Evolutionary conservation across 2,113 vertebrate species (phyloP), one percentile per base, ranked within the genome.

Genomic region (Astatotilapia flaviijosephi): DNA sequence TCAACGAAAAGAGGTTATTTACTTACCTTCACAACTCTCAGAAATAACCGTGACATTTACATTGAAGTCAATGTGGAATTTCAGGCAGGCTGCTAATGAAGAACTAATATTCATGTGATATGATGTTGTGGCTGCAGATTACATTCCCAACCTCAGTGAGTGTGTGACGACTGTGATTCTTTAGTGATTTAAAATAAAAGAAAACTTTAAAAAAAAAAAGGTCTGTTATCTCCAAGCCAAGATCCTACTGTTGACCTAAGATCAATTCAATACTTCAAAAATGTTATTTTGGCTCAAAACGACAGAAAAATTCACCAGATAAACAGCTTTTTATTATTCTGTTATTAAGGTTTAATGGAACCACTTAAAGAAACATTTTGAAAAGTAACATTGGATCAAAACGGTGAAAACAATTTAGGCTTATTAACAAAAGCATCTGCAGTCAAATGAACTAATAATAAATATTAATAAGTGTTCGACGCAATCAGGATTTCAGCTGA

Each of bases 71-170:
- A 6, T 35, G 80, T 51, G 55, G 49, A 81, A 54, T 87, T 85
- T 85, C 65, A 87, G 40, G 33, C 31, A 35, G 68, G 65, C 55
- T 35, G 42, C 80, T 91, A 84, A 93, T 82, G 56, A 89, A 83
- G 51, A 73, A 55, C n/a, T 83, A 86, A 90, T 90, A 82, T 88
- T 87, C 47, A 86, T 68, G 51, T 49, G 58, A 87, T n/a, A 80
- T 87, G 79, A 92, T 80, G 51, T 60, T 85, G 79, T 77, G 28
- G 80, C 83, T 90, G 83, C 55, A 83, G 80, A 40, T 83, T 51
- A 56, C 83, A 87, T 83, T 58, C 8, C 40, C 83, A 86, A 28
- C n/a, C 58, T 53, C 28, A 62, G 28, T 62, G 77, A 79, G 58
- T 55, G 40, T 45, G 45, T n/a, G 73, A 3, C 17, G 10, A 51